Percentiles rank a stretch among this genome's conserved stretches.
Evolutionary conservation across 1,140 invertebrate genomes (phyloP).

Genomic region (Diuraphis noxia): DNA sequence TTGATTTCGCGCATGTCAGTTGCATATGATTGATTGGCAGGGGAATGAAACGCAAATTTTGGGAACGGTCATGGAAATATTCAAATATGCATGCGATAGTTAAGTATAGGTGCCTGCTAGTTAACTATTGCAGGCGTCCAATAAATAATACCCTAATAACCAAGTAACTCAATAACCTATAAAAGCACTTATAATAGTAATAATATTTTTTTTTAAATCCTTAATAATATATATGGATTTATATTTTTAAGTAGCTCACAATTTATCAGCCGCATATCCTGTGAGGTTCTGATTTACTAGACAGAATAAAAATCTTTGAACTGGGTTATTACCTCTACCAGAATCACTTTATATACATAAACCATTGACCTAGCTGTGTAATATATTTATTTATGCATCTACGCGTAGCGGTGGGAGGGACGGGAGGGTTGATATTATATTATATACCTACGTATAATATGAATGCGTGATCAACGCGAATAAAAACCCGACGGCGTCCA

Average conservation of each 20-base stretch:
- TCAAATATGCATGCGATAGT: background rate
- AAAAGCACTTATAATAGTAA: no score
- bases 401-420: no score
- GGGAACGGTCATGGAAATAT: background rate
- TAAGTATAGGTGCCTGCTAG: background rate
- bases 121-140: no score
- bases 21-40: background rate
- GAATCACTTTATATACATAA: background rate
- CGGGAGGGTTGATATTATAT: background rate
- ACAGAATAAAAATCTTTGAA: background rate
- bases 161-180: no score
- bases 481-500: conserved; percentile 4
- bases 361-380: no score
- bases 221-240: no score
- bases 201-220: no score
- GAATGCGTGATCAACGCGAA: background rate
- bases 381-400: background rate
- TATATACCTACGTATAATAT: background rate
- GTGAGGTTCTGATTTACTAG: no score
- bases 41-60: background rate
- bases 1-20: background rate
- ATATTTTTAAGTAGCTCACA: no score
- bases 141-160: no score
- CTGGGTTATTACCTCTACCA: no score
- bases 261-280: no score